Evolutionary conservation across 2,797 vertebrate species (phyloP).

Genomic region (Phataginus tricuspis): DNA sequence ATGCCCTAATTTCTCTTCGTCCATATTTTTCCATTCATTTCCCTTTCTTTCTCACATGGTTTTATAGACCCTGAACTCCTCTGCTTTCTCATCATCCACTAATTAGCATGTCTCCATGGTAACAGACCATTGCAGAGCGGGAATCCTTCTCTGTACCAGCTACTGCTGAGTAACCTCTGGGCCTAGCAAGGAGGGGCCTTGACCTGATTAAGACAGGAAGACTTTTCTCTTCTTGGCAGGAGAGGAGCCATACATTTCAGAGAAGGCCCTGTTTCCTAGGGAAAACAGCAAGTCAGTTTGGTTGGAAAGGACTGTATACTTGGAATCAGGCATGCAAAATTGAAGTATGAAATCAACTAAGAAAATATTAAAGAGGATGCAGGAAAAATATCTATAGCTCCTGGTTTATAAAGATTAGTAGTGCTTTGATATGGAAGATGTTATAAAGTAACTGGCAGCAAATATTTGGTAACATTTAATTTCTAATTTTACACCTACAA

Average conservation of each 20-base stretch:
- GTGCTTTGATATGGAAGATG: constrained; percentile 55
- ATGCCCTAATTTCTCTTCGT: constrained; percentile 60
- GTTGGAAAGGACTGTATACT: constrained; percentile 59
- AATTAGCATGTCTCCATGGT: constrained; percentile 83
- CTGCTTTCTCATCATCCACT: constrained; percentile 77
- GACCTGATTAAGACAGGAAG: constrained; percentile 78
- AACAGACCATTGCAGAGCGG: constrained; percentile 73
- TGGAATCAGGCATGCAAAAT: constrained; percentile 66
- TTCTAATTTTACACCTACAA: constrained; percentile 27
- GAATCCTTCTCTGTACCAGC: constrained; percentile 68
- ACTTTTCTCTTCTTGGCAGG: constrained; percentile 72
- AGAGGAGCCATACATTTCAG: constrained; percentile 76
- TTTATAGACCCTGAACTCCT: constrained; percentile 71
- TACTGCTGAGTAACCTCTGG: constrained; percentile 80
- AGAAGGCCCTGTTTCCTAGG: constrained; percentile 67
- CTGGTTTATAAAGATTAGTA: constrained; percentile 56
- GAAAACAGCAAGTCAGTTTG: constrained; percentile 74
- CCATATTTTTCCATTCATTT: constrained; percentile 68
- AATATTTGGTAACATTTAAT: constrained; percentile 49
- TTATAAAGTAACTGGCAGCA: constrained; percentile 46
- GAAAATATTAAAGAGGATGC: constrained; percentile 64
- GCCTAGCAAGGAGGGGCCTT: constrained; percentile 76
- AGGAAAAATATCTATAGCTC: constrained; percentile 47
- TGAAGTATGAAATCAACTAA: constrained; percentile 61
- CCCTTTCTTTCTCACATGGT: constrained; percentile 48